Evolutionary conservation across 2,888 invertebrate species (phyloP).

Genomic region (Maniola hyperantus): DNA sequence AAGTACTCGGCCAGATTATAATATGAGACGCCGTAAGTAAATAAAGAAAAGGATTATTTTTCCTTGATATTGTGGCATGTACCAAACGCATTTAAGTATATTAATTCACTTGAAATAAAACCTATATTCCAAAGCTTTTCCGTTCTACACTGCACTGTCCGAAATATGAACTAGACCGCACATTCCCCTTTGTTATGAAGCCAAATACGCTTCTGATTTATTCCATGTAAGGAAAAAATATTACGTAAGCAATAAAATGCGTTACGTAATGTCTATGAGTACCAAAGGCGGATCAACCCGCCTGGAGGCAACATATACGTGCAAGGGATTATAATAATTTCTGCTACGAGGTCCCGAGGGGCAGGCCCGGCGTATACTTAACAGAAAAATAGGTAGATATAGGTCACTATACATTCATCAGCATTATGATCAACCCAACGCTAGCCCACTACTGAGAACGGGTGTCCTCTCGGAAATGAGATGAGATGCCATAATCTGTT

Average conservation of each 20-base stretch:
- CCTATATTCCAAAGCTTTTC: slow-evolving; percentile 21
- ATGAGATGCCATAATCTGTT: too few species aligned
- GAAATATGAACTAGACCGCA: neutral
- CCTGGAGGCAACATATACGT: too few species aligned
- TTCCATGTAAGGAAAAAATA: slow-evolving; percentile 9
- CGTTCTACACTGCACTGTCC: slow-evolving; percentile 19
- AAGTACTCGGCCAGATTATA: too few species aligned
- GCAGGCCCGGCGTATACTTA: too few species aligned
- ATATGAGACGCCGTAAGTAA: slow-evolving; percentile 49
- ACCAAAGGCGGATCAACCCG: too few species aligned
- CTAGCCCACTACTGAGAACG: too few species aligned
- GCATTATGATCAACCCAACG: too few species aligned
- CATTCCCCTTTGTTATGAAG: slow-evolving; percentile 7
- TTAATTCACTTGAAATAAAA: slow-evolving; percentile 18
- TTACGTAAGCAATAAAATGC: slow-evolving; percentile 14
- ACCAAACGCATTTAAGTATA: slow-evolving; percentile 31
- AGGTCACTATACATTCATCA: too few species aligned
- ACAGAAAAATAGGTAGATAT: too few species aligned
- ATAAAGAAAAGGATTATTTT: slow-evolving; percentile 66
- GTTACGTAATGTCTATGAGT: slow-evolving; percentile 8
- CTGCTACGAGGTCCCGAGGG: too few species aligned
- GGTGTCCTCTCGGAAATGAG: too few species aligned
- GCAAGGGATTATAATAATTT: too few species aligned
- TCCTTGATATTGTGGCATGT: slow-evolving; percentile 21
- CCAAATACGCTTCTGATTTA: slow-evolving; percentile 8